Evolutionary conservation across 2,888 invertebrate genomes (phyloP).

Genomic region (Ophion costatus): DNA sequence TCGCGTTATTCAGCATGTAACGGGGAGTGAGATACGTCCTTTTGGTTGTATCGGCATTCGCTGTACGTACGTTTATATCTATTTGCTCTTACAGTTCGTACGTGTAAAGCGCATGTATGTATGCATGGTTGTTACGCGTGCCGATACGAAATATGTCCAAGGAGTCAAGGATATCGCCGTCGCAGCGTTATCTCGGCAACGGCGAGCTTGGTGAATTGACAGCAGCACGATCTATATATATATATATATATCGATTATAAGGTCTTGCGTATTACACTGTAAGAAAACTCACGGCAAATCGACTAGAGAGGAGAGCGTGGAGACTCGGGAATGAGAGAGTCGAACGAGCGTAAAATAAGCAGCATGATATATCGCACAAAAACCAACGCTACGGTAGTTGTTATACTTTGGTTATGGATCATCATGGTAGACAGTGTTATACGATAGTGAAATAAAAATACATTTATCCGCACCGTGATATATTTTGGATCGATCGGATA

Average conservation of each 20-base stretch:
- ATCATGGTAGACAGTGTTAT: neutral
- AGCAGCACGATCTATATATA: constrained; percentile 64
- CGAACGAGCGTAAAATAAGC: constrained; percentile 33
- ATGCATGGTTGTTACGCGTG: constrained; percentile 54
- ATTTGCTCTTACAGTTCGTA: constrained; percentile 29
- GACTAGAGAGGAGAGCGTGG: constrained; percentile 43
- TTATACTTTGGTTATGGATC: constrained; percentile 11
- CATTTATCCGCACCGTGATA: too few relatives aligned
- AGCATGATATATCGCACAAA: constrained; percentile 12
- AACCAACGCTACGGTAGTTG: neutral
- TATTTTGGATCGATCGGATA: too few relatives aligned
- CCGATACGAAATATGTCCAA: constrained; percentile 66
- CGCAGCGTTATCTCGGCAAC: constrained; percentile 74
- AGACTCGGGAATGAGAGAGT: constrained; percentile 37
- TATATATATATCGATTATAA: constrained; percentile 63
- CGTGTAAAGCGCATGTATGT: constrained; percentile 2
- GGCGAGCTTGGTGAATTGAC: constrained; percentile 49
- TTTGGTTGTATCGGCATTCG: neutral
- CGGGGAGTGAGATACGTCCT: neutral
- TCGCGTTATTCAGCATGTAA: constrained; percentile 4
- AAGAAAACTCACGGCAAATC: constrained; percentile 54
- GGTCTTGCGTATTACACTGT: constrained; percentile 55
- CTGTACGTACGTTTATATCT: constrained; percentile 17
- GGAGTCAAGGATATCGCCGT: constrained; percentile 79
- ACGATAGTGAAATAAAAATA: too few relatives aligned